Evolutionary conservation across 2,888 invertebrate species (phyloP), one percentile per base, ranked within the genome.

Genomic region (Diploptera punctata): DNA sequence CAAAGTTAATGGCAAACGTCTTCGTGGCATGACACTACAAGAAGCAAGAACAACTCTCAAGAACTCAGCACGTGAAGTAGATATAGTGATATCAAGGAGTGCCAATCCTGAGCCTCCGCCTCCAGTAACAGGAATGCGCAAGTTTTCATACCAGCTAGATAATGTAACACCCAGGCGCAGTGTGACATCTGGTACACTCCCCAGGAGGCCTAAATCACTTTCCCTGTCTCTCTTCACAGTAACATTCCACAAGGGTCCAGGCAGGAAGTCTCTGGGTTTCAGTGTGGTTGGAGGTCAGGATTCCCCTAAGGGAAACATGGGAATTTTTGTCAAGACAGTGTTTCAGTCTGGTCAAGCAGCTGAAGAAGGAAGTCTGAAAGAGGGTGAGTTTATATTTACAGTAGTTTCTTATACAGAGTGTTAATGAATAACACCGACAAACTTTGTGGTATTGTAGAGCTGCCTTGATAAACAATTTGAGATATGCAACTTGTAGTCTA

Each of bases 201-300:
- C 78, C 21, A 77, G 78, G 52, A 75, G 81, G 57, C 82, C 81
- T 24, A 80, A 81, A 76, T 81, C 81, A 1, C 77, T 81, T 67
- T 79, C 80, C 4, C 74, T 82, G 62, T 79, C 81, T 13, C 76
- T 82, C 65, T 81, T 81, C 74, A 82, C 83, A 10, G 87, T 90
- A 13, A 88, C 89, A 71, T 93, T 93, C 81, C 90, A 91, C 84
- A 95, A 95, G 83, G 95, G 95, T 31, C 88, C 88, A 4, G 93
- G 94, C 31, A 91, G 92, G 79, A 95, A 94, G 82, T 94, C 94
- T 70, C 86, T 95, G 67, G 95, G 95, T 44, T 95, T 96, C 81
- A 95, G 94, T 81, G 94, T 95, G 78, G 95, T 95, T 33, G 96
- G 95, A 68, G 96, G 95, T 61, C 89, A 91, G 67, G 95, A 95